phyloP scores from a whole-genome alignment of 2,113 vertebrate species.

The Thamnaconus septentrionalis region DNA sequence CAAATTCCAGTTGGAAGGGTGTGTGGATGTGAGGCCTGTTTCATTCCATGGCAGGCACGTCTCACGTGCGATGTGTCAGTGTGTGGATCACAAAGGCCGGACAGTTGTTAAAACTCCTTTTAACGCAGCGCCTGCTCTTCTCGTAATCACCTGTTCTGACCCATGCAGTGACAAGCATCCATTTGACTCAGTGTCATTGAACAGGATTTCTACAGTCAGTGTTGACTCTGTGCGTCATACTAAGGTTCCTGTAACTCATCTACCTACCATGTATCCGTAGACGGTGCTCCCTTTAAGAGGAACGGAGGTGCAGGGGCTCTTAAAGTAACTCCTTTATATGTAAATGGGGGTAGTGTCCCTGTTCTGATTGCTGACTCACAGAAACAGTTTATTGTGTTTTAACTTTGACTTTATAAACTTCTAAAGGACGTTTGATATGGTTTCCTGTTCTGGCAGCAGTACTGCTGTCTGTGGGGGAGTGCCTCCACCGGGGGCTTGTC shows the following conservation, averaged over 20 bases:
- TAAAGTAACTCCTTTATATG: too few species aligned
- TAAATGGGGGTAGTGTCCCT: too few species aligned
- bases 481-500: too few species aligned
- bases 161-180: slow-evolving; percentile 9
- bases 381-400: slow-evolving; percentile 12
- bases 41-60: slow-evolving; percentile 11
- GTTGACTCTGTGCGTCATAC: slow-evolving; percentile 9
- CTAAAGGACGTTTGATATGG: neutral
- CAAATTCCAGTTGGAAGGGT: too few species aligned
- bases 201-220: slow-evolving; percentile 7
- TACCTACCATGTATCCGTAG: neutral
- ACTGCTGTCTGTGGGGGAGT: too few species aligned
- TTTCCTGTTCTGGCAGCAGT: neutral
- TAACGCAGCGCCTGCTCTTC: neutral
- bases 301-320: neutral
- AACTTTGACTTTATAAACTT: slow-evolving; percentile 15
- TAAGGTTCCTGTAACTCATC: slow-evolving; percentile 4
- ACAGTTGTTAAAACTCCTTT: slow-evolving; percentile 4
- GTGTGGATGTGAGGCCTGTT: neutral
- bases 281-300: neutral
- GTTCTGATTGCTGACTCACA: slow-evolving; percentile 3
- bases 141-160: slow-evolving; percentile 1
- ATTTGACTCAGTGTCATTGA: slow-evolving; percentile 1
- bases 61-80: neutral
- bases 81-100: slow-evolving; percentile 1